Conservation (phyloP, 1,140 invertebrate genomes). For the Lucilia sericata region DNA sequence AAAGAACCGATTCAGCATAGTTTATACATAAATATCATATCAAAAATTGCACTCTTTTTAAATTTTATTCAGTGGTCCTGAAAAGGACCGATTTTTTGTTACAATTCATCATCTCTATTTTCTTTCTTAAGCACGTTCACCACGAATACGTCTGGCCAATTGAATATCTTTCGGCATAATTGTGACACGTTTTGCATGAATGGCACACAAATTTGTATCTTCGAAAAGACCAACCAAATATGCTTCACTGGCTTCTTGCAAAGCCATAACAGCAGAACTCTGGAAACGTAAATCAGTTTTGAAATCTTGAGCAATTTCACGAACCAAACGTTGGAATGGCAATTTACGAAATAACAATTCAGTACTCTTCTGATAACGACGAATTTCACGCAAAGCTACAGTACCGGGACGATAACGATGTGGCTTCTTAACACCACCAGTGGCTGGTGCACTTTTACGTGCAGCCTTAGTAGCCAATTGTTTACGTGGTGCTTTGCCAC, state of each 20-base stretch:
- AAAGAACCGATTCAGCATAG: no score
- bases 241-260: slow-evolving; percentile 86
- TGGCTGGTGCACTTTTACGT: slow-evolving; percentile 78
- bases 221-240: slow-evolving; percentile 88
- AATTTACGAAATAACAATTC: slow-evolving; percentile 89
- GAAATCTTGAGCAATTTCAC: slow-evolving; percentile 89
- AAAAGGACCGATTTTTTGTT: no score
- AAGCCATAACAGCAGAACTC: slow-evolving; percentile 81
- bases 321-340: slow-evolving; percentile 86
- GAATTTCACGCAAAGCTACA: slow-evolving; percentile 81
- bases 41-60: no score
- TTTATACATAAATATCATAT: no score
- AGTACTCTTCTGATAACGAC: slow-evolving; percentile 83
- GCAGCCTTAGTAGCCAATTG: slow-evolving; percentile 75
- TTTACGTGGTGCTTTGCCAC: slow-evolving; percentile 85
- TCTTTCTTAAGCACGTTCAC: slow-evolving; percentile 79
- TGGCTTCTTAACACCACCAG: slow-evolving; percentile 86
- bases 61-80: no score
- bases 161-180: slow-evolving; percentile 95
- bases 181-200: slow-evolving; percentile 92
- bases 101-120: no score
- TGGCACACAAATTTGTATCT: slow-evolving; percentile 86
- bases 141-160: slow-evolving; percentile 81
- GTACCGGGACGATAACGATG: slow-evolving; percentile 84
- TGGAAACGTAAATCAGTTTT: slow-evolving; percentile 86